Evolutionary conservation across 2,797 vertebrate genomes (phyloP), one percentile per base, ranked within the genome.

Genomic region (Protosalanx chinensis): DNA sequence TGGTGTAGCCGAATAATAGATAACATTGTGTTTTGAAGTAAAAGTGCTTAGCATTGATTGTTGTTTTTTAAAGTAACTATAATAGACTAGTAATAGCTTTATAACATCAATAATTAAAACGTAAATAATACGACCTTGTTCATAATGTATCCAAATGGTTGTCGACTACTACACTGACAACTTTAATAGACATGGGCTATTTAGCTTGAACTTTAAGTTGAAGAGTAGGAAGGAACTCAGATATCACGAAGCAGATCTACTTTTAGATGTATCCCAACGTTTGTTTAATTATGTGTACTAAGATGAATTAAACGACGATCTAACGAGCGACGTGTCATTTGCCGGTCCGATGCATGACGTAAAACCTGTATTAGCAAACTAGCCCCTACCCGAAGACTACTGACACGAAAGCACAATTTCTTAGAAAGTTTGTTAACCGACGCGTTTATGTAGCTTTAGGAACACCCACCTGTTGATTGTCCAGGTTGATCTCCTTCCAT

Each of bases 391-490:
- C 33, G 6, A 57, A 29, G 7, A 67, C 70, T 68, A 72, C 75
- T 67, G 0, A 6, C 41, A 73, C 84, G 81, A 87, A 80, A 49
- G 76, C 74, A 82, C 62, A 70, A 67, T 81, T 63, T 20, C 33
- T 51, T 15, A 77, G 10, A 51, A 1, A 5, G 30, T 15, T 66
- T 64, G 13, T 49, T 64, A n/a, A 4, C 46, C 13, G 1, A 71
- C 27, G 5, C 32, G 0, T 5, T 6, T 64, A 41, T 57, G 10
- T 29, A 30, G 12, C 33, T 30, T 66, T 8, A 70, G 1, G 30
- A 7, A 61, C 1, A 15, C 84, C 88, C 49, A 93, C 92, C 87
- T 65, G 73, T 3, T 13, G 85, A 63, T 32, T 83, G 59, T 7
- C 8, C 23, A n/a, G 67, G n/a, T 72, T 6, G 82, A 0, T 65